Evolutionary conservation across 1,140 invertebrate species (phyloP).

Genomic region (Holcopasites calliopsidis): DNA sequence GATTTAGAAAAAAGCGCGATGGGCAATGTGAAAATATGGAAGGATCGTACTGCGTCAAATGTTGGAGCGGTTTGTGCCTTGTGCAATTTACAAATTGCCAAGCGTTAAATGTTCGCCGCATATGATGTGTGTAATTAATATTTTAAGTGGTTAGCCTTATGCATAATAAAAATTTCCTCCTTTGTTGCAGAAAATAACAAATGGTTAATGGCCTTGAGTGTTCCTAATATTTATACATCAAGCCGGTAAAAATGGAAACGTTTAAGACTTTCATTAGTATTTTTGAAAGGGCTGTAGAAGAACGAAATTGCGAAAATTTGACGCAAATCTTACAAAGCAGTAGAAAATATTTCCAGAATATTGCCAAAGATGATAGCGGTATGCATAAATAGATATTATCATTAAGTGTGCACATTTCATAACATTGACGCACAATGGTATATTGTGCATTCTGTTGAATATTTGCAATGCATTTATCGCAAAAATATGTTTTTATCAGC

Average conservation of each 20-base stretch:
- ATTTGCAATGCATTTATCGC: constrained; percentile 6
- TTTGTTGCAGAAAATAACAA: neutral
- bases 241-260: constrained; percentile 59
- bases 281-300: constrained; percentile 38
- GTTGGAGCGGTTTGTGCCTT: too few species aligned
- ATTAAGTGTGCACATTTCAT: neutral
- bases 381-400: constrained; percentile 23
- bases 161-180: too few species aligned
- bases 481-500: constrained; percentile 12
- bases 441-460: neutral
- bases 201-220: neutral
- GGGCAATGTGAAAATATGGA: too few species aligned
- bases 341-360: constrained; percentile 52
- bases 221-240: neutral
- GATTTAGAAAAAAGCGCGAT: too few species aligned
- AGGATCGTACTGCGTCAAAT: too few species aligned
- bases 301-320: constrained; percentile 38
- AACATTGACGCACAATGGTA: neutral
- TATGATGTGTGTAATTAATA: neutral
- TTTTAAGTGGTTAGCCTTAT: too few species aligned
- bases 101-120: too few species aligned
- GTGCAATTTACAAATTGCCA: too few species aligned
- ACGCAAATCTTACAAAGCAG: constrained; percentile 46
- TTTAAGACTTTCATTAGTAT: constrained; percentile 57
- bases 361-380: constrained; percentile 61